Percentiles rank a stretch among this genome's conserved stretches.
Evolutionary conservation across 2,888 invertebrate species (phyloP).

Genomic region (Automeris io): DNA sequence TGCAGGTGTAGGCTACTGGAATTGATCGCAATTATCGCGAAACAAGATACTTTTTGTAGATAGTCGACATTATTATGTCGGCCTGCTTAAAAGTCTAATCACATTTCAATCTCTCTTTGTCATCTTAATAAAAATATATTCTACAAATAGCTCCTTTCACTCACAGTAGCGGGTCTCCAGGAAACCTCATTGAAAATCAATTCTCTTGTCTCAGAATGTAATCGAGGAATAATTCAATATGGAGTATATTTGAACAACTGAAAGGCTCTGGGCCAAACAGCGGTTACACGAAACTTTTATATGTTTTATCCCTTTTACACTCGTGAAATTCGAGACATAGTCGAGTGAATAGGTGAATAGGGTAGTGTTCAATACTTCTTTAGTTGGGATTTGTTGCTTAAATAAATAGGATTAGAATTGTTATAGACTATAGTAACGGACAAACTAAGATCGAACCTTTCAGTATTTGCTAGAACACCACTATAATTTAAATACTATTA

Average conservation of each 20-base stretch:
- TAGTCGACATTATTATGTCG: too few relatives aligned
- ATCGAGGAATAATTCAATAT: constrained; percentile 26
- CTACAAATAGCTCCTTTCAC: too few relatives aligned
- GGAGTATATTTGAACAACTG: constrained; percentile 41
- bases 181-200: constrained; percentile 33
- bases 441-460: too few relatives aligned
- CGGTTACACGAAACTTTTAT: constrained; percentile 42
- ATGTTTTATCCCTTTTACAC: constrained; percentile 16
- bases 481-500: too few relatives aligned
- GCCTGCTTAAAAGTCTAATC: too few relatives aligned
- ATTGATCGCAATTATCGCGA: too few relatives aligned
- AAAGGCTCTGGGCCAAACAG: constrained; percentile 37
- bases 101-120: too few relatives aligned
- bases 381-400: not conserved
- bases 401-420: not conserved
- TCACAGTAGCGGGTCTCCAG: not conserved
- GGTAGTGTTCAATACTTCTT: not conserved
- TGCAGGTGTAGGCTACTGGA: too few relatives aligned
- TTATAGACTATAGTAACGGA: not conserved
- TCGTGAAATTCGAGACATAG: not conserved
- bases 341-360: not conserved
- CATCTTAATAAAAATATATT: too few relatives aligned
- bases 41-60: too few relatives aligned
- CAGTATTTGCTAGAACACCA: too few relatives aligned
- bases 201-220: constrained; percentile 20